These are phyloP conservation scores for Aleiodes sp. DNA, from an alignment of 1,140 invertebrate genomes.

Conservation along the genomic window DNA sequence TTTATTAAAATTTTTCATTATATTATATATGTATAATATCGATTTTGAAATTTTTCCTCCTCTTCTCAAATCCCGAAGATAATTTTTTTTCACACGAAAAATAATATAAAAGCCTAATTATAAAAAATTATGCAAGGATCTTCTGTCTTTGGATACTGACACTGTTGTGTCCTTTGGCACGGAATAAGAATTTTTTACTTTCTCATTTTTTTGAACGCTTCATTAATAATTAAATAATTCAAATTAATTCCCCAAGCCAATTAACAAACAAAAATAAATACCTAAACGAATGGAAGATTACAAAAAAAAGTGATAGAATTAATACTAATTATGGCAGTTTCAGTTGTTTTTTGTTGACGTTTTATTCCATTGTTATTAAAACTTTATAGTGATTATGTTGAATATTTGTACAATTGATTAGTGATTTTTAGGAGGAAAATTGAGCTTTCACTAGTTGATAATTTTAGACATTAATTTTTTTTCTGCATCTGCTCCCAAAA, in stretches of 20 bases:
- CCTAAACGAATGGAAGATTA: not conserved
- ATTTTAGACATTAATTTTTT: conserved; percentile 36
- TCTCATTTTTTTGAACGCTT: not conserved
- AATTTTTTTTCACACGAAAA: not conserved
- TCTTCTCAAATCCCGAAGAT: not conserved
- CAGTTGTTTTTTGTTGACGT: not conserved
- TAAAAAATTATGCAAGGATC: conserved; percentile 12
- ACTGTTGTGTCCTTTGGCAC: conserved; percentile 45
- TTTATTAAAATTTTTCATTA: conserved; percentile 7
- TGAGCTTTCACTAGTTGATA: conserved; percentile 5
- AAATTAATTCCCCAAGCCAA: not conserved
- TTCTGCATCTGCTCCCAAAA: conserved; percentile 60
- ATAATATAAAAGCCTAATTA: conserved; percentile 15
- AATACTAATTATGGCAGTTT: conserved; percentile 19
- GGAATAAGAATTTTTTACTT: conserved; percentile 19
- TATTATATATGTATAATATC: conserved; percentile 1
- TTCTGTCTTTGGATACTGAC: conserved; percentile 45
- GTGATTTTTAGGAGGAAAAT: not conserved
- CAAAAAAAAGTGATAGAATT: not conserved
- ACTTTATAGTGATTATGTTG: not conserved
- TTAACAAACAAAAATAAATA: conserved; percentile 1
- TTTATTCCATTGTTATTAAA: not conserved
- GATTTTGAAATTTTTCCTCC: too few relatives aligned
- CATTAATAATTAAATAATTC: not conserved
- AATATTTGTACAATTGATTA: not conserved